Base-by-base conservation (phyloP, 2,113 vertebrate genomes). In the Lamprotornis superbus region DNA sequence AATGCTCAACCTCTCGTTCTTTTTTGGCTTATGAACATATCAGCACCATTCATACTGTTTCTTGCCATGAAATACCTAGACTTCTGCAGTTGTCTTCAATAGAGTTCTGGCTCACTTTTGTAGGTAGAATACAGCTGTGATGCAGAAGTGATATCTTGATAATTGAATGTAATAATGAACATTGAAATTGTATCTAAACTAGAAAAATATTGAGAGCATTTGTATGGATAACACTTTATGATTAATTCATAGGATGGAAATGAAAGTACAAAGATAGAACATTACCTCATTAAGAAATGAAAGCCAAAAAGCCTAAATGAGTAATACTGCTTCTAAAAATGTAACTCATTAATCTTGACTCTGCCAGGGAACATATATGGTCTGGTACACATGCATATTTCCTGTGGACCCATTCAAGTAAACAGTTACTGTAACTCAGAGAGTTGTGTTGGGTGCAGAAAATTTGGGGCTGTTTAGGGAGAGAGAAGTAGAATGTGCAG, bases 241-340 rank as follows among this genome's bases (percentile, higher is more conserved):
- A 68, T 91, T 95, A 86, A 97, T 94, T 91, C 44, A 94, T 82
- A 5, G 33, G 21, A 79, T 87, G 73, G 57, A 84, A 87, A 93
- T 69, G 60, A 84, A 91, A 37, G 35, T 77, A 44, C 50, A 87
- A 90, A 94, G 78, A 80, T 90, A 80, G 88, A 76, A 84, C 8
- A 3, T 28, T 91, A 53, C 68, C 57, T 95, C 89, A 73, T 92
- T 91, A 93, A 84, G 65, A 90, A 93, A 35, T 90, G 59, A 94
- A 97, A 89, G 53, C 52, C 76, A 64, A 59, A 83, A 88, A 82
- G 59, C 78, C 50, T 63, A 89, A 53, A 59, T 87, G 83, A 95
- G 55, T 92, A 87, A 78, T 59, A 35, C 31, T 21, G 47, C 18
- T 80, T 71, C 90, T 90, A 90, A 96, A 97, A 92, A 69, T 71